phyloP scores from a whole-genome alignment of 2,888 invertebrate species.

The Sarcophaga rosellei region DNA sequence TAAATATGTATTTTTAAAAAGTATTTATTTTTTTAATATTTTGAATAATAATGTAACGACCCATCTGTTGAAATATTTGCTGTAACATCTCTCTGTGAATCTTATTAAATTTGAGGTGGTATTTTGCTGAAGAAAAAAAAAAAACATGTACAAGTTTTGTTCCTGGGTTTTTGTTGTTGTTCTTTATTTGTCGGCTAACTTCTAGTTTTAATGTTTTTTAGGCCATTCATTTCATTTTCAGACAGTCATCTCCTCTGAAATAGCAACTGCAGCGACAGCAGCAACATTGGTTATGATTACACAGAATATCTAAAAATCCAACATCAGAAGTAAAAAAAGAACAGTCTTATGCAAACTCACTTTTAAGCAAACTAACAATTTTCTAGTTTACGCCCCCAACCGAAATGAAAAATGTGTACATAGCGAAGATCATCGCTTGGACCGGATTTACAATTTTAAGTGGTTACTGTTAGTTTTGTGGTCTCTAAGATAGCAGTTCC shows the following conservation, averaged over 20 bases:
- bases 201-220: slow-evolving; percentile 20
- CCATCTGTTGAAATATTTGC: slow-evolving; percentile 16
- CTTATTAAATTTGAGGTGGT: slow-evolving; percentile 46
- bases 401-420: slow-evolving; percentile 55
- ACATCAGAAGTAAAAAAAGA: background rate
- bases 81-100: slow-evolving; percentile 28
- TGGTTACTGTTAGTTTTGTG: slow-evolving; percentile 49
- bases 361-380: slow-evolving; percentile 76
- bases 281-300: background rate
- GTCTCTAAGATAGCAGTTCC: slow-evolving; percentile 22
- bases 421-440: background rate
- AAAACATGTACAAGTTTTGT: slow-evolving; percentile 38
- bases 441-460: slow-evolving; percentile 20
- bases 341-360: slow-evolving; percentile 63
- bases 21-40: background rate
- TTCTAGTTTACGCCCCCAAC: slow-evolving; percentile 74
- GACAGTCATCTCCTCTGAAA: slow-evolving; percentile 41
- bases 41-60: background rate
- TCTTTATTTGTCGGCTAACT: slow-evolving; percentile 11
- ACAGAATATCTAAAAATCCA: background rate
- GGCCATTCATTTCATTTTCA: slow-evolving; percentile 15
- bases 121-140: slow-evolving; percentile 37
- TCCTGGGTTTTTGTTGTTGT: slow-evolving; percentile 29
- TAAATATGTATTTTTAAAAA: background rate
- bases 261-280: slow-evolving; percentile 2